Evolutionary conservation across 2,797 vertebrate species (phyloP).

Genomic region (Gallirallus australis): DNA sequence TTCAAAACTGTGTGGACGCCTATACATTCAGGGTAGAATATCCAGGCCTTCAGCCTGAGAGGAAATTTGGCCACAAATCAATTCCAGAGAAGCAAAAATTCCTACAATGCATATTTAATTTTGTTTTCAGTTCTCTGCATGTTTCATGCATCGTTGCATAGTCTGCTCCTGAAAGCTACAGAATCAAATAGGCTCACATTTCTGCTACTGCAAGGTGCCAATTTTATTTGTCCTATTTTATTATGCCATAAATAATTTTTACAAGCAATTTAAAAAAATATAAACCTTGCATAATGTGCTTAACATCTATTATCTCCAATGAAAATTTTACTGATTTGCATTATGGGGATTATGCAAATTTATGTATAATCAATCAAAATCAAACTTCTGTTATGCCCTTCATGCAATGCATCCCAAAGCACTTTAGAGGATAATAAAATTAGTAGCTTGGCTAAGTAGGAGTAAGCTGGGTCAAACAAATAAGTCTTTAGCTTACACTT

Average conservation of each 20-base stretch:
- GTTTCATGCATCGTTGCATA: not conserved
- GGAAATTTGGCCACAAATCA: not conserved
- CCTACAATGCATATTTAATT: not conserved
- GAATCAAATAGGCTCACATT: not conserved
- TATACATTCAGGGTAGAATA: not conserved
- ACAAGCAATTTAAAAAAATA: conserved; percentile 42
- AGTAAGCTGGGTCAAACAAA: conserved; percentile 46
- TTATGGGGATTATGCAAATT: conserved; percentile 55
- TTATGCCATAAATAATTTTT: conserved; percentile 46
- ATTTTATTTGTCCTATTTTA: conserved; percentile 50
- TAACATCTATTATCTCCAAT: conserved; percentile 59
- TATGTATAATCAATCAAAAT: conserved; percentile 44
- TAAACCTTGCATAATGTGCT: conserved; percentile 26
- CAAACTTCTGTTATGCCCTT: conserved; percentile 8
- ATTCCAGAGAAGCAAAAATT: not conserved
- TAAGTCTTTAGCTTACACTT: not conserved
- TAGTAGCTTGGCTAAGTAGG: conserved; percentile 48
- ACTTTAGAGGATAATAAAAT: conserved; percentile 56
- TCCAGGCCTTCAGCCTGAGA: not conserved
- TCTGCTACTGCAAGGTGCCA: not conserved
- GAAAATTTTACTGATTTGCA: conserved; percentile 56
- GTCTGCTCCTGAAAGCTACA: not conserved
- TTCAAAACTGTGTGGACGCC: not conserved
- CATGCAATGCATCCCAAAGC: conserved; percentile 17
- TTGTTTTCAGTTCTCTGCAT: not conserved